These are phyloP conservation scores for Girardinichthys multiradiatus DNA, from an alignment of 2,113 vertebrate species.

Conservation along the genomic window DNA sequence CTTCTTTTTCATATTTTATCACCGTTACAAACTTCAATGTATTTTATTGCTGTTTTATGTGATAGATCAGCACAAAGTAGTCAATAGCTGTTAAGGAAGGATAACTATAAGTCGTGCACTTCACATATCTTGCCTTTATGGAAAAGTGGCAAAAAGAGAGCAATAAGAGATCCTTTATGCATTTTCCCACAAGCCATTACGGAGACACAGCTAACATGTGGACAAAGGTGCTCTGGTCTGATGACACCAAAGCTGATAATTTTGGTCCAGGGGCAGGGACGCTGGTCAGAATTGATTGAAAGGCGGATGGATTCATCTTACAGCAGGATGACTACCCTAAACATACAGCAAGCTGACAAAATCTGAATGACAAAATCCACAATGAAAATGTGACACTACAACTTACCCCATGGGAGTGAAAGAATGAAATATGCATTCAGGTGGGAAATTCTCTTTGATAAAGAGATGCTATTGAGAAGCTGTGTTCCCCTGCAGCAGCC, in stretches of 20 bases:
- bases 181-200: too few species aligned
- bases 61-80: background rate
- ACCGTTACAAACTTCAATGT: background rate
- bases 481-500: constrained; percentile 56
- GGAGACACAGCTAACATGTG: too few species aligned
- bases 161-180: too few species aligned
- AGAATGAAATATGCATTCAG: constrained; percentile 59
- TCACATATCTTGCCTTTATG: too few species aligned
- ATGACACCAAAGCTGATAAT: too few species aligned
- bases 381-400: constrained; percentile 25
- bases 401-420: constrained; percentile 8
- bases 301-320: too few species aligned
- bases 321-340: too few species aligned
- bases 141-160: too few species aligned
- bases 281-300: too few species aligned
- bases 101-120: background rate
- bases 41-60: background rate
- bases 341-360: too few species aligned
- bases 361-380: constrained; percentile 15
- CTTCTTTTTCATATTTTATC: background rate
- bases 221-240: too few species aligned
- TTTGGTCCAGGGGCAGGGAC: too few species aligned
- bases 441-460: constrained; percentile 50
- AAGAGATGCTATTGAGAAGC: constrained; percentile 56
- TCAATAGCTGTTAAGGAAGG: background rate